Evolutionary conservation across 2,797 vertebrate species (phyloP), one percentile per base, ranked within the genome.

Genomic region (Falco novaeseelandiae): DNA sequence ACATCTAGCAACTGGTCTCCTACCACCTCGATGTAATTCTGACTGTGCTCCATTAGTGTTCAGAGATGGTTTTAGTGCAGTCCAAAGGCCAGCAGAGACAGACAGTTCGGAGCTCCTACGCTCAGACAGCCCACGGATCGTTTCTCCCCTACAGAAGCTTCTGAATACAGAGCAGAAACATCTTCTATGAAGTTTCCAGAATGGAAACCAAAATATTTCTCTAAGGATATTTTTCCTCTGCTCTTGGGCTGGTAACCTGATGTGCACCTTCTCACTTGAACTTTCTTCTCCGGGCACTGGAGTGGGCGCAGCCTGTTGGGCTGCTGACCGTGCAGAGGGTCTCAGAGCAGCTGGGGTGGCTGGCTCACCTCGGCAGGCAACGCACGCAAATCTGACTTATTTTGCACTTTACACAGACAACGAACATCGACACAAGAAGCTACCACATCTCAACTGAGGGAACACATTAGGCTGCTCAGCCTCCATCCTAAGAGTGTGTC

Each of bases 121-220:
- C 63, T 78, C 66, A 89, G 57, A 83, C 63, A 89, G 58, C 54
- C 77, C 83, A 93, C 12, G 1, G 81, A 73, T 84, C 76, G 49
- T 86, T 88, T 81, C 55, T 89, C 72, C 54, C 52, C 51, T 81
- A 74, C 87, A 55, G 58, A 96, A 95, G 69, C 36, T 78, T 71
- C 65, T 91, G 92, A 96, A 83, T 49, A 72, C 9, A 93, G 67
- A 89, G 72, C 58, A 96, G 92, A 74, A 96, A 96, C 89, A 89
- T 52, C 61, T 82, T 78, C 69, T 57, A 25, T 1, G 19, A 79
- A 77, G 44, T 87, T 96, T 92, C 94, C 96, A 94, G 84, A 91
- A 84, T 81, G 96, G 94, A 97, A 97, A 96, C 9, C 27, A 97
- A 96, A 96, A 96, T 81, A 96, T 95, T 96, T 93, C 58, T 90